A percentile compares a stretch with the other conserved stretches of the same genome.
Conservation (phyloP, 64 coral and sea anemone genomes). For the Montipora sp. region DNA sequence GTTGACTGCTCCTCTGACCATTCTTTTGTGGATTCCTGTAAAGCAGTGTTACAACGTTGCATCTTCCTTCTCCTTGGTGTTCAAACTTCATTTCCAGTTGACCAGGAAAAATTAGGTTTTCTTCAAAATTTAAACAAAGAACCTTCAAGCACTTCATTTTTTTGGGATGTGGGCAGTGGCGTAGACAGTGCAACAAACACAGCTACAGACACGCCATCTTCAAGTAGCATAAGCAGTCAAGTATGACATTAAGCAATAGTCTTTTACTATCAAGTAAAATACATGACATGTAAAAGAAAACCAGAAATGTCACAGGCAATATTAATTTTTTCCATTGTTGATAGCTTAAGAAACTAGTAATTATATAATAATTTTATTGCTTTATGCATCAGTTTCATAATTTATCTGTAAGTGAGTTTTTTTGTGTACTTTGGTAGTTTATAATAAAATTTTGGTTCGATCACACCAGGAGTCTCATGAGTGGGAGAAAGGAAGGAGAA, state of each 20-base stretch:
- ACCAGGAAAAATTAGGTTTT: constrained; percentile 72
- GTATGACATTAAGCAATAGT: not conserved
- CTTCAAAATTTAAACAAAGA: constrained; percentile 62
- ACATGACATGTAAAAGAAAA: no score
- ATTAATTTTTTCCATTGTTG: no score
- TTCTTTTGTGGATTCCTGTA: constrained; percentile 77
- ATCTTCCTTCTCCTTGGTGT: constrained; percentile 93
- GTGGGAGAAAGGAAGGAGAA: no score
- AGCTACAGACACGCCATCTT: constrained; percentile 16
- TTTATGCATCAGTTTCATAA: no score
- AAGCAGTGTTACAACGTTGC: constrained; percentile 85
- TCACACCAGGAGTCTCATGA: no score
- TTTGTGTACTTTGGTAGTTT: no score
- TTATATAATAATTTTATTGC: no score
- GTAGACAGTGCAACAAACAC: not conserved
- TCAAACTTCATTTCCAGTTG: constrained; percentile 78
- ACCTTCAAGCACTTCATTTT: not conserved
- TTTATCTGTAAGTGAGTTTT: no score
- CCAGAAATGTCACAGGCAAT: no score
- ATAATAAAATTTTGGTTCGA: no score
- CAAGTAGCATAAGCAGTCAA: constrained; percentile 55
- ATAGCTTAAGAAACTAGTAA: no score
- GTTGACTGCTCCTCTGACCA: constrained; percentile 51
- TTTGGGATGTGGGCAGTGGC: not conserved
- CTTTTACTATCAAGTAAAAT: no score